Evolutionary conservation across 1,140 invertebrate genomes (phyloP).

Genomic region (Heterodera schachtii): DNA sequence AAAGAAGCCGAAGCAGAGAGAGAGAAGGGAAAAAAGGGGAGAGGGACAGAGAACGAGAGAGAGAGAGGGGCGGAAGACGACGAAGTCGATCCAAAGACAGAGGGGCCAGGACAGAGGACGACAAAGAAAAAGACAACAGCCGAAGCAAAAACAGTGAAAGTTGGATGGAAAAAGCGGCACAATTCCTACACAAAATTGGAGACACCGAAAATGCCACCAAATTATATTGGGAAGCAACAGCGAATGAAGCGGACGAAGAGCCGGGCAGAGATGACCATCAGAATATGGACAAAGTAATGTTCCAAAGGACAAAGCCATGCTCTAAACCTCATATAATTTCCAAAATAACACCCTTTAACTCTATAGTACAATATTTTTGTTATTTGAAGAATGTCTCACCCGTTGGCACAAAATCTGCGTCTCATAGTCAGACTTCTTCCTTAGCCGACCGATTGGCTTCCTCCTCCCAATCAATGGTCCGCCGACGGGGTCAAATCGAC

Average conservation of each 20-base stretch:
- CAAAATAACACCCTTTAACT: no score
- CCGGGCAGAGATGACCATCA: not conserved
- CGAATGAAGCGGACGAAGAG: not conserved
- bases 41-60: not conserved
- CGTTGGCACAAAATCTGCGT: no score
- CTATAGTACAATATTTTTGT: no score
- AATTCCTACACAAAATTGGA: not conserved
- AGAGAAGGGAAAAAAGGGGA: not conserved
- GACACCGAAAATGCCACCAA: conserved; percentile 11
- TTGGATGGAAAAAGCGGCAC: conserved; percentile 4
- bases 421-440: not conserved
- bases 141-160: not conserved
- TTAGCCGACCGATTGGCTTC: not conserved
- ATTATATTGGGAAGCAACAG: not conserved
- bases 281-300: not conserved
- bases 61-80: conserved; percentile 6
- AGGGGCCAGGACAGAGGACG: not conserved
- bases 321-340: no score
- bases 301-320: no score
- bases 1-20: not conserved
- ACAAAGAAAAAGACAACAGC: not conserved
- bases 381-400: no score
- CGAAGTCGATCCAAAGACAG: conserved; percentile 12
- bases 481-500: not conserved
- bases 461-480: not conserved